phyloP scores from a whole-genome alignment of 2,888 invertebrate genomes.

The Adineta ricciae region DNA sequence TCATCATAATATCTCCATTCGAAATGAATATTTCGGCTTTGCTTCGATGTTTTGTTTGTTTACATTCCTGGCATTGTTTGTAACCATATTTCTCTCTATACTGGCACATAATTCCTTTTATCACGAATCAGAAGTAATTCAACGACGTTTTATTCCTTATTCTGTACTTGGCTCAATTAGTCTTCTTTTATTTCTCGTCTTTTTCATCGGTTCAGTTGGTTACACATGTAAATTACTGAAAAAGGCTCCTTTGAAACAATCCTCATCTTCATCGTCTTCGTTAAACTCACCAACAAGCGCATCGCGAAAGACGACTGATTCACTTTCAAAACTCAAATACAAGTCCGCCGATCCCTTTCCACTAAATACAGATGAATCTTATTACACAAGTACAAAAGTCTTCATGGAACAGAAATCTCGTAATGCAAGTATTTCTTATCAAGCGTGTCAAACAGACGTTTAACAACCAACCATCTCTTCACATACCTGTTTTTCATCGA shows the following conservation, averaged over 20 bases:
- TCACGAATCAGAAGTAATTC: background rate
- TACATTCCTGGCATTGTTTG: background rate
- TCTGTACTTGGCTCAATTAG: background rate
- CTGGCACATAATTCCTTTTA: background rate
- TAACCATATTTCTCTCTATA: background rate
- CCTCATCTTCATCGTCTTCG: background rate
- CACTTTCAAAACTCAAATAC: background rate
- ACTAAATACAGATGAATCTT: background rate
- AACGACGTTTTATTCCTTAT: constrained; percentile 3
- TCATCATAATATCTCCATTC: background rate
- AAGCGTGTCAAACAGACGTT: background rate
- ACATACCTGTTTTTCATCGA: constrained; percentile 33
- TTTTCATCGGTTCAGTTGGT: background rate
- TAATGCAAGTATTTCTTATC: background rate
- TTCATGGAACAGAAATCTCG: background rate
- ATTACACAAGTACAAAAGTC: background rate
- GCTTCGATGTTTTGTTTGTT: background rate
- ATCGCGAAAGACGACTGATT: background rate
- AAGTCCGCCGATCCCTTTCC: background rate
- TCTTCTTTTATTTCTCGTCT: background rate
- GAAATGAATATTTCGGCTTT: background rate
- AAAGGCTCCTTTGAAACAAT: background rate
- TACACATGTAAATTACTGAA: background rate
- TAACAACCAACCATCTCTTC: background rate
- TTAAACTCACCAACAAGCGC: background rate